Base-by-base conservation (phyloP, 1,140 invertebrate genomes). In the Paramacrobiotus metropolitanus region DNA sequence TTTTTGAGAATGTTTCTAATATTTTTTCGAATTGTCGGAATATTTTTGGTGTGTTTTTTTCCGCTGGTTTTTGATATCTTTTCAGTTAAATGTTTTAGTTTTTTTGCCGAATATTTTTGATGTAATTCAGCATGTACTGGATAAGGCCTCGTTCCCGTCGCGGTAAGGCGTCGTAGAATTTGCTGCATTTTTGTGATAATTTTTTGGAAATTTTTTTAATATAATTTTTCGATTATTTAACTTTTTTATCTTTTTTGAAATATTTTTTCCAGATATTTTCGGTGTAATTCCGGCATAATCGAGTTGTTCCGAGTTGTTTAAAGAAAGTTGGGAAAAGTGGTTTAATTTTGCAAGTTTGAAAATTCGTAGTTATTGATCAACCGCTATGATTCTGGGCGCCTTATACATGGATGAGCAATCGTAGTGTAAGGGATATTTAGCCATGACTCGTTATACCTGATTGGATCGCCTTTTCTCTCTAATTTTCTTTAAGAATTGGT, bases 91-190 rank as follows among this genome's bases (percentile, higher is more conserved):
- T n/a, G 45, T 20, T 61, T 21, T 31, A 30, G 31, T 31, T 15
- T 30, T 45, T 9, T 45, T 45, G 34, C 48, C 59, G 40, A 55
- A 31, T 60, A 30, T 40, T 40, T 24, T 62, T 68, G 62, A 59
- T 21, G 29, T n/a, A n/a, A n/a, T n/a, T n/a, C n/a, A 91, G 66
- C 78, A 83, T 29, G 68, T 80, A 2, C 69, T 91, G 45, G 77
- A 80, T 18, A 69, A 70, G 24, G 66, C 71, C 15, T 66, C 66
- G 31, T 68, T 78, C 9, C 61, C 68, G 15, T 76, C 80, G 0
- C 81, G 84, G 68, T 82, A 77, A 66, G 65, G 45, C 30, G 21
- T 59, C 24, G 30, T n/a, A 29, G 59, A 59, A n/a, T n/a, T n/a
- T n/a, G n/a, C n/a, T n/a, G n/a, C n/a, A n/a, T n/a, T n/a, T n/a